These are phyloP conservation scores for Drosophila sulfurigaster DNA, from an alignment of 1,140 invertebrate species.

Conservation along the genomic window DNA sequence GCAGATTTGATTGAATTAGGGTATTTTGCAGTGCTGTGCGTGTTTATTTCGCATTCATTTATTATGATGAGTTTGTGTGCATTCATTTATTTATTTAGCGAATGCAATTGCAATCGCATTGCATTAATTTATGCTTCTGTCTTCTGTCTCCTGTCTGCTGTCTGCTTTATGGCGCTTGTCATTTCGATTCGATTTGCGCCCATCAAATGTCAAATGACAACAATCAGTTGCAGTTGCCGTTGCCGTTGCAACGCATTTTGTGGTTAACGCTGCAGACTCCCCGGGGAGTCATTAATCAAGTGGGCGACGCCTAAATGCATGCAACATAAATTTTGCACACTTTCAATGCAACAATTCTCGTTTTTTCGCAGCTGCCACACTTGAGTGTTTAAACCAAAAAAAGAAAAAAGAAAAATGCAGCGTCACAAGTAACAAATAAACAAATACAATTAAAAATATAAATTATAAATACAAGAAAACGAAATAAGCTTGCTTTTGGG, in stretches of 20 bases:
- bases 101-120: conserved; percentile 25
- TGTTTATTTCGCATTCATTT: not conserved
- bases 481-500: not conserved
- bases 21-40: not conserved
- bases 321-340: conserved; percentile 63
- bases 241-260: conserved; percentile 37
- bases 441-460: conserved; percentile 2
- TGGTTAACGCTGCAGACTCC: conserved; percentile 36
- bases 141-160: conserved; percentile 28
- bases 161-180: conserved; percentile 48
- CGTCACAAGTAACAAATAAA: not conserved
- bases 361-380: not conserved
- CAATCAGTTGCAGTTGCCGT: conserved; percentile 49
- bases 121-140: conserved; percentile 60
- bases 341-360: not conserved
- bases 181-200: conserved; percentile 47
- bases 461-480: not conserved
- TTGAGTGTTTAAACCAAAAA: not conserved
- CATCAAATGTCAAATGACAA: conserved; percentile 75
- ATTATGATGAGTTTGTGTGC: conserved; percentile 3
- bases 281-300: conserved; percentile 66
- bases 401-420: not conserved
- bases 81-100: conserved; percentile 24
- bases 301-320: conserved; percentile 62
- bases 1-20: not conserved